Conservation (phyloP, 1,140 invertebrate genomes). For the Acyrthosiphon pisum region DNA sequence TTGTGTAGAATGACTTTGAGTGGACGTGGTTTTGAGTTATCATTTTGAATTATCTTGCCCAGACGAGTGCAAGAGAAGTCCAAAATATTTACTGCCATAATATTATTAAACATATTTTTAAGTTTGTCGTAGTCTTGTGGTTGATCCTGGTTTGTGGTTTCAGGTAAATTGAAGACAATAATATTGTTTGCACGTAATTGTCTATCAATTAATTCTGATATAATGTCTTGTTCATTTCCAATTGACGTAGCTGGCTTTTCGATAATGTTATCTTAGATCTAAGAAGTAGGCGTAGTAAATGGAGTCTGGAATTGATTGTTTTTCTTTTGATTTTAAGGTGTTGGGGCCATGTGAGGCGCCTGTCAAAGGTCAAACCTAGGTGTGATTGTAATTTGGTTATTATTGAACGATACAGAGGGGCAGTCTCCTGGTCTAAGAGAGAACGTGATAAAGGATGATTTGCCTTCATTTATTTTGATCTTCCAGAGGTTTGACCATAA, state of each 20-base stretch:
- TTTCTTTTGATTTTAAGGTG: too few relatives aligned
- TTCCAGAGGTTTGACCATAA: too few relatives aligned
- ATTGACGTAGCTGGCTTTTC: neutral
- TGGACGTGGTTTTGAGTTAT: neutral
- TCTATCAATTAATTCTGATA: conserved; percentile 2
- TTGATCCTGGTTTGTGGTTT: neutral
- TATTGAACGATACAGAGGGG: too few relatives aligned
- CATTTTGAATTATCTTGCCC: neutral
- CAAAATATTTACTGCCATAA: neutral
- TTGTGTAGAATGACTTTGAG: neutral
- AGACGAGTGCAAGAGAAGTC: neutral
- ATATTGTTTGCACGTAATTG: neutral
- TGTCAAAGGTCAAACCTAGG: too few relatives aligned
- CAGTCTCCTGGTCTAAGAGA: too few relatives aligned
- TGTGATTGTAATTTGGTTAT: too few relatives aligned
- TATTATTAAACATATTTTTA: neutral
- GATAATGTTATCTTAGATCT: too few relatives aligned
- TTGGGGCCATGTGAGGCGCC: too few relatives aligned
- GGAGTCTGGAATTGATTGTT: too few relatives aligned
- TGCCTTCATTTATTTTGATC: too few relatives aligned
- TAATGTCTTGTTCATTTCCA: neutral
- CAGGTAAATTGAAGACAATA: neutral
- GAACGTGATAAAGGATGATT: too few relatives aligned
- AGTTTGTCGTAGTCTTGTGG: neutral
- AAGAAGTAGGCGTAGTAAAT: too few relatives aligned